These are phyloP conservation scores for Plectropomus leopardus DNA, from an alignment of 2,113 vertebrate species.

Conservation along the genomic window DNA sequence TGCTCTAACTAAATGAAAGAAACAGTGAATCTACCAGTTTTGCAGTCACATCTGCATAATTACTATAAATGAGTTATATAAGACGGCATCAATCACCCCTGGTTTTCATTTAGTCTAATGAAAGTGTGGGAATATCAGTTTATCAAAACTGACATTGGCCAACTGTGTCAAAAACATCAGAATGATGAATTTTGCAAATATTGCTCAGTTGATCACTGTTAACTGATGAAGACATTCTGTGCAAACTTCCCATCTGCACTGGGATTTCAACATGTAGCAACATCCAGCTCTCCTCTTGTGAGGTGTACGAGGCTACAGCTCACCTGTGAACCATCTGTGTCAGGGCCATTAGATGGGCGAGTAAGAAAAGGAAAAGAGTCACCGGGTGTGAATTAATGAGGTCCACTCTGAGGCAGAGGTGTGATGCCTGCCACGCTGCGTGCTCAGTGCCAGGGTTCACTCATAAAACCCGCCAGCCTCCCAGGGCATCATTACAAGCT, in stretches of 20 bases:
- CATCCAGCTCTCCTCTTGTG: neutral
- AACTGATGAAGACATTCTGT: neutral
- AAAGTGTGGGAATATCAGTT: neutral
- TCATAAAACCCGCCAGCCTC: constrained; percentile 50
- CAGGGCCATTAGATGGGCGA: constrained; percentile 12
- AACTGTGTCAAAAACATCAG: neutral
- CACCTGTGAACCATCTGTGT: constrained; percentile 39
- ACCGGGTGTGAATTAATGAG: constrained; percentile 41
- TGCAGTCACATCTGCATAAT: constrained; percentile 1
- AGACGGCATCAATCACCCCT: neutral
- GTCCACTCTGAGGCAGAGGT: constrained; percentile 44
- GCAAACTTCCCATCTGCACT: constrained; percentile 20
- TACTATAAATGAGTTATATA: neutral
- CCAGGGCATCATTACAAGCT: constrained; percentile 52
- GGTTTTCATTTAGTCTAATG: neutral
- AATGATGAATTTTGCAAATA: neutral
- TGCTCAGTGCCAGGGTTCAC: constrained; percentile 33
- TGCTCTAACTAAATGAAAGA: neutral
- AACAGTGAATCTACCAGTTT: neutral
- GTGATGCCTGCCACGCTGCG: constrained; percentile 35
- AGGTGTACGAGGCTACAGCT: neutral
- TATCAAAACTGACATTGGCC: neutral
- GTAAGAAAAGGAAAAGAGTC: constrained; percentile 5
- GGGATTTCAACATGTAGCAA: neutral
- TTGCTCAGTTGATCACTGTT: neutral